phyloP scores from a whole-genome alignment of 2,888 invertebrate species.

The Hyposoter dolosus region DNA sequence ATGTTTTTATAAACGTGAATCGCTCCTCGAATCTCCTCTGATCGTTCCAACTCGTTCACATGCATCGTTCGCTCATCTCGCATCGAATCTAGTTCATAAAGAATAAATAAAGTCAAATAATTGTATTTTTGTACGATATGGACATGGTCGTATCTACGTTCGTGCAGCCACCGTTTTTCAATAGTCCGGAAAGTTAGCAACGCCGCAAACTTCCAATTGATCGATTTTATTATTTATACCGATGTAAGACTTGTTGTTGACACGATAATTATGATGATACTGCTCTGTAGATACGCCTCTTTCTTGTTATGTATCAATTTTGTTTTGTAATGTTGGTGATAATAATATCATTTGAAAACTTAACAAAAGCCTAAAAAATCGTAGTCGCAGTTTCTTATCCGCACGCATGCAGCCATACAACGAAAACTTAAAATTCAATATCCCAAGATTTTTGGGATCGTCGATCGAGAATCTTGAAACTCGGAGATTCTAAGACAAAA shows the following conservation, averaged over 20 bases:
- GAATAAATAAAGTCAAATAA: slow-evolving; percentile 64
- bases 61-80: slow-evolving; percentile 37
- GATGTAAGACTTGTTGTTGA: slow-evolving; percentile 4
- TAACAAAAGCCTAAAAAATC: neutral
- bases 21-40: slow-evolving; percentile 5
- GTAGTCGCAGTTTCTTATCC: neutral
- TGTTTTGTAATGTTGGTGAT: slow-evolving; percentile 27
- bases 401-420: neutral
- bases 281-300: slow-evolving; percentile 52
- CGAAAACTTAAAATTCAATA: neutral
- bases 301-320: slow-evolving; percentile 16
- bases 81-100: slow-evolving; percentile 41
- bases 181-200: neutral
- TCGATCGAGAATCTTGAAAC: neutral
- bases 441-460: neutral
- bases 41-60: slow-evolving; percentile 5
- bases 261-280: slow-evolving; percentile 9
- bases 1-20: slow-evolving; percentile 15
- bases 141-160: slow-evolving; percentile 14
- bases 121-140: slow-evolving; percentile 75
- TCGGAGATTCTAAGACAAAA: neutral
- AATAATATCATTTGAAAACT: neutral
- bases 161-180: slow-evolving; percentile 11
- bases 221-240: slow-evolving; percentile 10
- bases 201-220: neutral